phyloP scores from a whole-genome alignment of 2,888 invertebrate species.

The Subacronicta megacephala region DNA sequence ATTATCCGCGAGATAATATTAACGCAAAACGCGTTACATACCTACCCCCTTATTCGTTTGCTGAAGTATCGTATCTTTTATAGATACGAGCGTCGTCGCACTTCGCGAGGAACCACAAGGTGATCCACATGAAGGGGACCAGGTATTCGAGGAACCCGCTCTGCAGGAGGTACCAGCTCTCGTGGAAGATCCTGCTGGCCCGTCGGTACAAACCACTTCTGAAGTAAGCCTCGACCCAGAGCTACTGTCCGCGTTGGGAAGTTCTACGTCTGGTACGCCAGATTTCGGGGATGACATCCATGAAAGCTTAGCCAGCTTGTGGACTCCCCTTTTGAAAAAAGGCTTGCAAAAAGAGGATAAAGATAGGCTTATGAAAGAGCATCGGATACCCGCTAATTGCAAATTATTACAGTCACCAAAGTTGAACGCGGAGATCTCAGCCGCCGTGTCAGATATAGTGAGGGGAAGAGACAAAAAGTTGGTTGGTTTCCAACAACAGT shows the following conservation, averaged over 20 bases:
- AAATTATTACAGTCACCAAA: constrained; percentile 47
- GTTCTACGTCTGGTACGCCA: constrained; percentile 15
- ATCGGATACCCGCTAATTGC: constrained; percentile 24
- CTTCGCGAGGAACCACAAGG: too few species aligned
- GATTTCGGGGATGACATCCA: constrained; percentile 31
- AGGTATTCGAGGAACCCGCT: too few species aligned
- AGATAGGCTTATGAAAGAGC: constrained; percentile 28
- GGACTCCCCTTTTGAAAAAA: constrained; percentile 32
- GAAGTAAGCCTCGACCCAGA: constrained; percentile 23
- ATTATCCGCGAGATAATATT: not conserved
- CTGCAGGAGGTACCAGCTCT: too few species aligned
- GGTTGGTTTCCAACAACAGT: constrained; percentile 16
- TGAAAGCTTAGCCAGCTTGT: constrained; percentile 18
- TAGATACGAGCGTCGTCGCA: too few species aligned
- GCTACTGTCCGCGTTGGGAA: constrained; percentile 28
- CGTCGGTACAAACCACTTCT: not conserved
- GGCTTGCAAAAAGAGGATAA: constrained; percentile 27
- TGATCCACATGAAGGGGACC: too few species aligned
- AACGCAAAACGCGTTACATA: not conserved
- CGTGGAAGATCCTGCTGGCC: too few species aligned
- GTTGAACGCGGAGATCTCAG: constrained; percentile 38
- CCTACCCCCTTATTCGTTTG: too few species aligned
- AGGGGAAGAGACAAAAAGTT: constrained; percentile 33
- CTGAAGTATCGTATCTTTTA: too few species aligned
- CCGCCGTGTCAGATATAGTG: constrained; percentile 14